phyloP scores from a whole-genome alignment of 2,113 vertebrate genomes.

The Labrus mixtus region DNA sequence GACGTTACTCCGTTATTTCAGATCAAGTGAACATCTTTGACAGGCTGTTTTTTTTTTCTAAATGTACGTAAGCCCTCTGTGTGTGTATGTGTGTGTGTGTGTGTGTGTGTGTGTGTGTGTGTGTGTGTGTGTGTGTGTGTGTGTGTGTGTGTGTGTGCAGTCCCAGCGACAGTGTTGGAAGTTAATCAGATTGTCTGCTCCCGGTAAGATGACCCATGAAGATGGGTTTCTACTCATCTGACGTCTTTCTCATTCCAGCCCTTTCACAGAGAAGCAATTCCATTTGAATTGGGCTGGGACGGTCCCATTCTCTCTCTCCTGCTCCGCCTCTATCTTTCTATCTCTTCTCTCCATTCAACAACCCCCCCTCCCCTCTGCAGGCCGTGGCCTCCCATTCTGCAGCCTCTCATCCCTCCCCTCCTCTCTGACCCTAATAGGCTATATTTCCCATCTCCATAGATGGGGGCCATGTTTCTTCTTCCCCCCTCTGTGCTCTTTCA shows the following conservation, averaged over 20 bases:
- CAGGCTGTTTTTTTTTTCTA: too few species aligned
- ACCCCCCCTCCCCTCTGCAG: constrained; percentile 34
- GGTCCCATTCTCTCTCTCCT: constrained; percentile 14
- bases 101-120: neutral
- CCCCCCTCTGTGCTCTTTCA: neutral
- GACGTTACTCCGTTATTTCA: too few species aligned
- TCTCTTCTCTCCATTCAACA: constrained; percentile 10
- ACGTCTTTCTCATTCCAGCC: constrained; percentile 51
- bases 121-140: neutral
- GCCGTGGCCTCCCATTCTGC: neutral
- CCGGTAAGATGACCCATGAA: constrained; percentile 29
- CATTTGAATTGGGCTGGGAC: constrained; percentile 32
- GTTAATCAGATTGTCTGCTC: constrained; percentile 42
- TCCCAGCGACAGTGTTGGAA: neutral
- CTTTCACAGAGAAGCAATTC: constrained; percentile 49
- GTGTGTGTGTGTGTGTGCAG: neutral
- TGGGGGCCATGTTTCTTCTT: neutral
- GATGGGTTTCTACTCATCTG: constrained; percentile 33
- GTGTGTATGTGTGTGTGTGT: too few species aligned
- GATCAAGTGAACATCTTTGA: too few species aligned
- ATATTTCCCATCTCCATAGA: constrained; percentile 36
- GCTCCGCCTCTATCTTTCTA: constrained; percentile 18
- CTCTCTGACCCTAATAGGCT: constrained; percentile 45
- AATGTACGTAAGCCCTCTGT: too few species aligned
- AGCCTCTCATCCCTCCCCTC: constrained; percentile 31